Evolutionary conservation across 2,888 invertebrate species (phyloP).

Genomic region (Pristionchus maxplancki): DNA sequence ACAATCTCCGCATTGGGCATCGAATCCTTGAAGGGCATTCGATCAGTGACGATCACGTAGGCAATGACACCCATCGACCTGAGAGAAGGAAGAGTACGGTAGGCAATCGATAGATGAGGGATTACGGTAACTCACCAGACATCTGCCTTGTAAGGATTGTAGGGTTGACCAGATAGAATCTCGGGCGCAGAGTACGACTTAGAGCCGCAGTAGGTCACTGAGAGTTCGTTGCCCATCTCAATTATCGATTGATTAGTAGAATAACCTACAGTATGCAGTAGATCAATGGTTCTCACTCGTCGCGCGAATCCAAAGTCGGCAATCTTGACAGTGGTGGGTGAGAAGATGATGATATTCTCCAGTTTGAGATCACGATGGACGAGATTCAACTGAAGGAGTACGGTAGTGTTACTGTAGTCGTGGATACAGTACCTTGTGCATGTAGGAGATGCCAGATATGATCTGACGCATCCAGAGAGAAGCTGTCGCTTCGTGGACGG

Average conservation of each 20-base stretch:
- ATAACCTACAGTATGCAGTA: neutral
- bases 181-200: constrained; percentile 79
- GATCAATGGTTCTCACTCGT: constrained; percentile 53
- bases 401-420: neutral
- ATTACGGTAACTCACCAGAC: constrained; percentile 76
- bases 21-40: constrained; percentile 80
- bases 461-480: constrained; percentile 78
- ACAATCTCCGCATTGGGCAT: constrained; percentile 73
- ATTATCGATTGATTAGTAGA: neutral
- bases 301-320: constrained; percentile 80
- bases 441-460: constrained; percentile 42
- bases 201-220: constrained; percentile 80
- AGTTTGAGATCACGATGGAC: constrained; percentile 80
- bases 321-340: constrained; percentile 77
- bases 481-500: constrained; percentile 77
- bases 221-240: constrained; percentile 59
- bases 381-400: constrained; percentile 71
- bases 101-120: neutral
- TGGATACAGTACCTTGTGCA: constrained; percentile 48
- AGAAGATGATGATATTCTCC: constrained; percentile 80
- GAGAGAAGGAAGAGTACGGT: constrained; percentile 33
- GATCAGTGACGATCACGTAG: constrained; percentile 79
- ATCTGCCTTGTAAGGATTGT: constrained; percentile 80
- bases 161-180: constrained; percentile 79
- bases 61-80: constrained; percentile 80